These are phyloP conservation scores for Chelon labrosus DNA, from an alignment of 2,797 vertebrate genomes.

Conservation along the genomic window DNA sequence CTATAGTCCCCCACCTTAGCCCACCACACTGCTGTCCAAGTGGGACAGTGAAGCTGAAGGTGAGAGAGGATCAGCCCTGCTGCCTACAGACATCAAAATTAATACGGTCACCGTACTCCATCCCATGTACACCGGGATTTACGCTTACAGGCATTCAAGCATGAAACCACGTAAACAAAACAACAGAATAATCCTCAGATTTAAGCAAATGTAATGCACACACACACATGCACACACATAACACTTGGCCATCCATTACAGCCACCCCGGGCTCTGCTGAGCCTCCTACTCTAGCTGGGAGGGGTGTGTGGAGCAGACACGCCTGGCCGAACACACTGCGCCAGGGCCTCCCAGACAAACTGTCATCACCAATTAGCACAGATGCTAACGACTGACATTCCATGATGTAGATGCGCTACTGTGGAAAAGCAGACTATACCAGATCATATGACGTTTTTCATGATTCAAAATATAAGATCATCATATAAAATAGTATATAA, in stretches of 20 bases:
- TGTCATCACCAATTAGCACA: slow-evolving; percentile 67
- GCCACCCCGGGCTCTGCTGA: slow-evolving; percentile 28
- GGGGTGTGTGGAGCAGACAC: slow-evolving; percentile 30
- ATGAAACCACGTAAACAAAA: neutral
- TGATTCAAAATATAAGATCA: neutral
- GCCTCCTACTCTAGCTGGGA: slow-evolving; percentile 16
- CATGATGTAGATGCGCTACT: slow-evolving; percentile 43
- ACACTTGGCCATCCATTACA: slow-evolving; percentile 50
- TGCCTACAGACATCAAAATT: slow-evolving; percentile 27
- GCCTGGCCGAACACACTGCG: slow-evolving; percentile 50
- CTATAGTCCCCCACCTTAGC: slow-evolving; percentile 34
- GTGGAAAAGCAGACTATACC: neutral
- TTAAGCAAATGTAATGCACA: slow-evolving; percentile 9
- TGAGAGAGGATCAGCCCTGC: slow-evolving; percentile 63
- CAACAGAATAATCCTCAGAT: slow-evolving; percentile 11
- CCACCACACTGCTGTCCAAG: slow-evolving; percentile 46
- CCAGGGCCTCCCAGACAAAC: slow-evolving; percentile 53
- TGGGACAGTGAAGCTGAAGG: slow-evolving; percentile 73
- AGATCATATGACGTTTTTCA: neutral
- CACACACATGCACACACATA: slow-evolving; percentile 4
- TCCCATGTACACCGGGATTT: neutral
- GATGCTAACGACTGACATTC: slow-evolving; percentile 54
- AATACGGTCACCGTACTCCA: slow-evolving; percentile 13
- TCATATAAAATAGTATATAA: too few species aligned
- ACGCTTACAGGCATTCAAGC: neutral